Percentiles rank a stretch among this genome's conserved stretches.
These are phyloP conservation scores for Syngnathoides biaculeatus DNA, from an alignment of 2,113 vertebrate species.

Conservation along the genomic window DNA sequence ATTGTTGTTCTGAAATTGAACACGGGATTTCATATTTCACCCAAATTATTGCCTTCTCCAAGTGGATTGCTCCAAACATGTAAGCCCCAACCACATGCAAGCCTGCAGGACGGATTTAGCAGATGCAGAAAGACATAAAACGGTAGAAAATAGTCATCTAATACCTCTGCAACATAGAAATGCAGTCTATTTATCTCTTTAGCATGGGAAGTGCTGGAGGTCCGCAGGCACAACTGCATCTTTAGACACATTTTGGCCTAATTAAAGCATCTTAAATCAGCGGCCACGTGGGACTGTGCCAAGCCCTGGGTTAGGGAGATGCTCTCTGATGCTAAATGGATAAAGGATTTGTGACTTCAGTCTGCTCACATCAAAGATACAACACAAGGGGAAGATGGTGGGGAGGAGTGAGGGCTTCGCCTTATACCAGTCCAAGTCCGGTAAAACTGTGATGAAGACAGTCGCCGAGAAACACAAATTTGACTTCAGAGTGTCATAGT, in stretches of 20 bases:
- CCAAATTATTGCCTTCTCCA: slow-evolving; percentile 28
- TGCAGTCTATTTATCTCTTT: slow-evolving; percentile 56
- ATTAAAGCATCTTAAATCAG: slow-evolving; percentile 70
- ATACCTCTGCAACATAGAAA: slow-evolving; percentile 48
- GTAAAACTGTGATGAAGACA: slow-evolving; percentile 34
- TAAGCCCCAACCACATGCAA: slow-evolving; percentile 33
- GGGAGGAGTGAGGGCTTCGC: slow-evolving; percentile 6
- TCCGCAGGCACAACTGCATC: slow-evolving; percentile 53
- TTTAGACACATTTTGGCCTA: slow-evolving; percentile 70
- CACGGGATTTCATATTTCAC: slow-evolving; percentile 16
- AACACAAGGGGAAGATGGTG: slow-evolving; percentile 44
- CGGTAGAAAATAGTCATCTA: slow-evolving; percentile 40
- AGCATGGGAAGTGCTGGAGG: slow-evolving; percentile 39
- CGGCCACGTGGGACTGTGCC: slow-evolving; percentile 61
- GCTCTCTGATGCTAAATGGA: slow-evolving; percentile 68
- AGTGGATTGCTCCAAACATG: slow-evolving; percentile 10
- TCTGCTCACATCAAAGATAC: slow-evolving; percentile 69
- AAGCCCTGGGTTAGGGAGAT: slow-evolving; percentile 53
- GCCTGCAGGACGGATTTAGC: slow-evolving; percentile 47
- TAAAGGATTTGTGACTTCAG: slow-evolving; percentile 63
- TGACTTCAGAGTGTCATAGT: slow-evolving; percentile 67
- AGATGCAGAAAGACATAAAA: slow-evolving; percentile 44
- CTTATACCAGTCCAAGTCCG: slow-evolving; percentile 59
- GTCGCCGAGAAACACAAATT: slow-evolving; percentile 45
- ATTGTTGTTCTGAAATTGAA: slow-evolving; percentile 9